Evolutionary conservation across 2,113 vertebrate genomes (phyloP), one percentile per base, ranked within the genome.

Genomic region (Pseudorhombus dupliciocellatus): DNA sequence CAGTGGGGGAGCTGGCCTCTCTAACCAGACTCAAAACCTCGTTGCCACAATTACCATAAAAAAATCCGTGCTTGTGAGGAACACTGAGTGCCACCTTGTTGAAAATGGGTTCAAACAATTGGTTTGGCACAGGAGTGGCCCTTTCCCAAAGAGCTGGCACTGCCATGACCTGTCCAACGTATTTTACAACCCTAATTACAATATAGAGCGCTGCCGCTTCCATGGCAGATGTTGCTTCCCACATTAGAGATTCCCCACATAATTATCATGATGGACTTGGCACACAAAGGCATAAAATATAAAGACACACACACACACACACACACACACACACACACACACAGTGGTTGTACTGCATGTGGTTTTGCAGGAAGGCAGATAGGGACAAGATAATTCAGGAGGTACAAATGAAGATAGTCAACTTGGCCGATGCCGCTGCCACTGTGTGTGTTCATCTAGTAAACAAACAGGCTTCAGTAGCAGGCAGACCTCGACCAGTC

Each of bases 201-300:
- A 73, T 80, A 77, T 40, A 77, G 81, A 84, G 71, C 69, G 70
- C 62, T 25, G 65, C 55, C 25, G 48, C 70, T 69, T 44, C 71
- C 2, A 46, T 34, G 66, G 74, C 87, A 87, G 89, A 87, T 86
- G 87, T 78, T 59, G 59, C 37, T 75, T 79, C 70, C 75, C 61
- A 70, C 56, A 66, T 85, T 61, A 78, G 79, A 87, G 84, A 72
- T 88, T 88, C 74, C 84, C 73, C 60, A 37, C 16, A 44, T 90
- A 90, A 92, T 92, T 91, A 92, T 84, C 66, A 67, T 76, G 84
- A 90, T 88, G 73, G 88, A 92, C 87, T 79, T 89, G 62, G 84
- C 83, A 64, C 60, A 30, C 30, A 15, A 0, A 20, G 55, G 78
- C 76, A 79, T 90, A 90, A 86, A 90, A 91, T 86, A 86, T 79